phyloP scores from a whole-genome alignment of 1,140 invertebrate species.

The Alviniconcha marisindica region DNA sequence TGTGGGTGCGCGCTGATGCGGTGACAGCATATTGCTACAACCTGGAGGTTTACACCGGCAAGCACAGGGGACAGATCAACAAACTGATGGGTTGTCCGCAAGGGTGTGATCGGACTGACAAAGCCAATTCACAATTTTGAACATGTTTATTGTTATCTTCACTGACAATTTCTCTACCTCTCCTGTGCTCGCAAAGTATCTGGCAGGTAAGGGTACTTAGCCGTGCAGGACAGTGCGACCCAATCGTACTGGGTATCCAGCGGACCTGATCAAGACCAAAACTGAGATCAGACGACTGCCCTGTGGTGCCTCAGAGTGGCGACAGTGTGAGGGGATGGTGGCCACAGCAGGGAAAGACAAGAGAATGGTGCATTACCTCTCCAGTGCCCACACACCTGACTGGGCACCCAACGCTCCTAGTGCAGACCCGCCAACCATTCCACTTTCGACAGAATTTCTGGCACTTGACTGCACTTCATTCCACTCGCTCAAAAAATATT shows the following conservation, averaged over 20 bases:
- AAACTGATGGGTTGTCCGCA: slow-evolving; percentile 46
- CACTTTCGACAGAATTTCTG: no score
- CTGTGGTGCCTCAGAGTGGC: background rate
- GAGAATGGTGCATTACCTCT: slow-evolving; percentile 35
- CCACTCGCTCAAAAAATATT: no score
- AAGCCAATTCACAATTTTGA: slow-evolving; percentile 67
- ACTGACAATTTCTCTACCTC: slow-evolving; percentile 77
- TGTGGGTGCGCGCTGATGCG: slow-evolving; percentile 47
- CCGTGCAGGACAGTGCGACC: slow-evolving; percentile 36
- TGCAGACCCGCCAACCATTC: no score
- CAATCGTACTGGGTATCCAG: slow-evolving; percentile 35
- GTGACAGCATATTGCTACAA: slow-evolving; percentile 40
- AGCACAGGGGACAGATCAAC: slow-evolving; percentile 10
- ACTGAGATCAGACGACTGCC: background rate
- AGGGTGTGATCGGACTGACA: slow-evolving; percentile 64
- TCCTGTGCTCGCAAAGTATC: slow-evolving; percentile 66
- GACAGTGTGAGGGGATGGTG: background rate
- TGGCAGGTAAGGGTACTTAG: slow-evolving; percentile 66
- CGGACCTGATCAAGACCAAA: slow-evolving; percentile 24
- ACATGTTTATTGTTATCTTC: slow-evolving; percentile 71
- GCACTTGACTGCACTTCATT: slow-evolving; percentile 3
- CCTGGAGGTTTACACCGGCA: slow-evolving; percentile 41
- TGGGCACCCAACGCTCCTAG: no score
- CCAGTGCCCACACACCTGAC: slow-evolving; percentile 39
- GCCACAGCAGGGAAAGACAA: slow-evolving; percentile 47